These are phyloP conservation scores for Hirtodrosophila confusa DNA, from an alignment of 2,888 invertebrate genomes.

Conservation along the genomic window DNA sequence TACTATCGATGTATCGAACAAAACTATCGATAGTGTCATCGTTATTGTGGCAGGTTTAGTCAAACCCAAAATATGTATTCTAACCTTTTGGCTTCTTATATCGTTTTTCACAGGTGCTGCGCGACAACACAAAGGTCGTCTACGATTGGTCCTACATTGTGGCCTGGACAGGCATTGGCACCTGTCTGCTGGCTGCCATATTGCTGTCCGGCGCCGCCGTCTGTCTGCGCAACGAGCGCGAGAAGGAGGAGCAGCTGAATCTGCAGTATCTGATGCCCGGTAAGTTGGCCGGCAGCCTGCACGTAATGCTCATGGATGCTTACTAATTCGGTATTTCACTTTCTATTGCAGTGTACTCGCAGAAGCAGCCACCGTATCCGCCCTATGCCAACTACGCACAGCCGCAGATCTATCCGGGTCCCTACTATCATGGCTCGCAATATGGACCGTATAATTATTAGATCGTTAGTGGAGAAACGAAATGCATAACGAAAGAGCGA, in stretches of 20 bases:
- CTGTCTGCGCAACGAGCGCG: conserved; percentile 96
- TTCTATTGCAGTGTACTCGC: conserved; percentile 91
- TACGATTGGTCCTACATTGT: conserved; percentile 99
- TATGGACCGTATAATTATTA: conserved; percentile 97
- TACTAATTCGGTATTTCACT: neutral
- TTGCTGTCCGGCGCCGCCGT: conserved; percentile 97
- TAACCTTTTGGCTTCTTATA: neutral
- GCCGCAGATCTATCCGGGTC: conserved; percentile 92
- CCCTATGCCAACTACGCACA: conserved; percentile 95
- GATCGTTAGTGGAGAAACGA: conserved; percentile 18
- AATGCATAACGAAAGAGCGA: conserved; percentile 28
- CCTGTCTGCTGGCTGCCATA: conserved; percentile 95
- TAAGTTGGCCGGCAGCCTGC: conserved; percentile 82
- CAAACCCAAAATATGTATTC: neutral
- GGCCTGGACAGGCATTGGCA: conserved; percentile 98
- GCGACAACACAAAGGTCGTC: conserved; percentile 92
- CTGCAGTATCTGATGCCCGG: conserved; percentile 99
- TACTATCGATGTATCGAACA: too few species aligned
- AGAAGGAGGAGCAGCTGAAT: conserved; percentile 97
- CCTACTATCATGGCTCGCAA: conserved; percentile 95
- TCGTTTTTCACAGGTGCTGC: conserved; percentile 88
- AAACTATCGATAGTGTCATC: too few species aligned
- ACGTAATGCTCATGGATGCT: too few species aligned
- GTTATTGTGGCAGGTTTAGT: too few species aligned
- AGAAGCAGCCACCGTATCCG: conserved; percentile 92